These are phyloP conservation scores for Marisa cornuarietis DNA, from an alignment of 1,140 invertebrate species.

Conservation along the genomic window DNA sequence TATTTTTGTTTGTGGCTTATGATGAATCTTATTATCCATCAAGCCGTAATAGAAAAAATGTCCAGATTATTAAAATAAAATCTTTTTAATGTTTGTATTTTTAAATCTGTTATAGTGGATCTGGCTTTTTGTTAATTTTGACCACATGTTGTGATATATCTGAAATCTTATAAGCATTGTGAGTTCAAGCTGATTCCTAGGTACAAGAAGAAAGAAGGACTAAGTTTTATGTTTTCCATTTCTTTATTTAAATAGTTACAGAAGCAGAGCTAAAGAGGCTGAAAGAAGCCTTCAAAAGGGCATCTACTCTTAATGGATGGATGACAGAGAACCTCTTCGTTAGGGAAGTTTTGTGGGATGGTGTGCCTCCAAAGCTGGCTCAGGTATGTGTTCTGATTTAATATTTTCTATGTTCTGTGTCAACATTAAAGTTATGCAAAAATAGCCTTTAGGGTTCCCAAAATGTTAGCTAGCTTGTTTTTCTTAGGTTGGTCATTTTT, in stretches of 20 bases:
- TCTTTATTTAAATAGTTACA: constrained; percentile 74
- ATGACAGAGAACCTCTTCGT: constrained; percentile 81
- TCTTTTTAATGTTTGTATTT: too few relatives aligned
- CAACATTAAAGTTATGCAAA: background rate
- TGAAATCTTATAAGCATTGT: background rate
- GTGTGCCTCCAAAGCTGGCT: constrained; percentile 79
- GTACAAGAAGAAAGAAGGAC: background rate
- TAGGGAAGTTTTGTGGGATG: constrained; percentile 84
- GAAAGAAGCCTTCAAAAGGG: constrained; percentile 85
- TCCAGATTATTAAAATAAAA: too few relatives aligned
- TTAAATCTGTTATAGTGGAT: too few relatives aligned
- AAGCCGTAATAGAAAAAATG: too few relatives aligned
- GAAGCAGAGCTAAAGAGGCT: constrained; percentile 82
- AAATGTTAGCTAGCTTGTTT: background rate
- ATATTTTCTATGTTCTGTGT: background rate
- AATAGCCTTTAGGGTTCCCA: background rate
- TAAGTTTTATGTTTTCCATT: constrained; percentile 44
- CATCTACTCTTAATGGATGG: constrained; percentile 76
- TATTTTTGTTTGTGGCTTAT: too few relatives aligned
- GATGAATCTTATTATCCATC: too few relatives aligned
- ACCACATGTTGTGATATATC: background rate
- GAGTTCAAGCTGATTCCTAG: background rate
- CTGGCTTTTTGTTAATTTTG: too few relatives aligned
- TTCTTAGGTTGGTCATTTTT: background rate
- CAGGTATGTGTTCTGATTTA: constrained; percentile 69